phyloP scores from a whole-genome alignment of 1,140 invertebrate genomes.

The Pogonomyrmex californicus region DNA sequence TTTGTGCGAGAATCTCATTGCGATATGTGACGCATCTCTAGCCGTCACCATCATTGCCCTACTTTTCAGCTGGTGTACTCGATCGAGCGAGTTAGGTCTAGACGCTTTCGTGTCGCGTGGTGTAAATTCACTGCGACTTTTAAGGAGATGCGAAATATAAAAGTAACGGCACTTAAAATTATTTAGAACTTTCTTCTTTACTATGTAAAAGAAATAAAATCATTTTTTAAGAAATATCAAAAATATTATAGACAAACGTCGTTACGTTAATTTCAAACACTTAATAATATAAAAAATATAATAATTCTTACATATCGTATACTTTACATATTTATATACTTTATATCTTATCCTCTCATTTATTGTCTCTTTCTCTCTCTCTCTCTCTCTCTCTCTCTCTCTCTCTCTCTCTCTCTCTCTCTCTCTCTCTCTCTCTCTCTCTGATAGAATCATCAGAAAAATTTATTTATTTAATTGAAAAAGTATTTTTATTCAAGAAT shows the following conservation, averaged over 20 bases:
- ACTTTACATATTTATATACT: too few species aligned
- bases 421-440: too few species aligned
- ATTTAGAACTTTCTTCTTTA: not conserved
- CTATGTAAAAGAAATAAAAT: not conserved
- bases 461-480: conserved; percentile 1
- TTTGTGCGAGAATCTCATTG: conserved; percentile 51
- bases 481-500: not conserved
- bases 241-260: not conserved
- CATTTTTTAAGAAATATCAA: not conserved
- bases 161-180: not conserved
- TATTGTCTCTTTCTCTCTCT: too few species aligned
- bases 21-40: conserved; percentile 39
- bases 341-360: too few species aligned
- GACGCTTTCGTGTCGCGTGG: conserved; percentile 13
- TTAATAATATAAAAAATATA: not conserved
- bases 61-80: conserved; percentile 67
- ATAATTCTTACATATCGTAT: not conserved
- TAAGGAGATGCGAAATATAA: not conserved
- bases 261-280: not conserved
- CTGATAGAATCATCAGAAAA: not conserved
- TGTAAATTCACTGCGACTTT: conserved; percentile 22
- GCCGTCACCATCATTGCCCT: conserved; percentile 64
- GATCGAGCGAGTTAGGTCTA: conserved; percentile 62
- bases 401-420: too few species aligned
- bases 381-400: too few species aligned